Evolutionary conservation across 1,140 invertebrate genomes (phyloP).

Genomic region (Hermetia illucens): DNA sequence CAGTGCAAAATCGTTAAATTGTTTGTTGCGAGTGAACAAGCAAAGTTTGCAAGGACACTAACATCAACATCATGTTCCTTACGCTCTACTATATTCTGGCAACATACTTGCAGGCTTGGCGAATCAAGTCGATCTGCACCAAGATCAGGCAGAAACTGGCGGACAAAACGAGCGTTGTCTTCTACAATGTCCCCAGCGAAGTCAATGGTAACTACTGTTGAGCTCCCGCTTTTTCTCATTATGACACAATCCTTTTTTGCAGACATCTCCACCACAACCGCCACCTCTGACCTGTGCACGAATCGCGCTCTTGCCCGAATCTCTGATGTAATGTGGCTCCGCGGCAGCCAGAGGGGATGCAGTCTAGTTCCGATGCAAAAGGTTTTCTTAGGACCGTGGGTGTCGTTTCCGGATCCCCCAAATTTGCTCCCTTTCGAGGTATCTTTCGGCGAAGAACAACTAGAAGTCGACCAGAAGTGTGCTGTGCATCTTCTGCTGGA

Average conservation of each 20-base stretch:
- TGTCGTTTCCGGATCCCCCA: slow-evolving; percentile 19
- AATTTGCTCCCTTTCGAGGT: slow-evolving; percentile 19
- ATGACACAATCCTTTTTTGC: slow-evolving; percentile 6
- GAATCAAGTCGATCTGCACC: slow-evolving; percentile 36
- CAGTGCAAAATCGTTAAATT: too few species aligned
- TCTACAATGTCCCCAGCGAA: slow-evolving; percentile 29
- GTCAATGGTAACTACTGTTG: slow-evolving; percentile 20
- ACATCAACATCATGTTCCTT: slow-evolving; percentile 41
- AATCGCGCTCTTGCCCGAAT: slow-evolving; percentile 36
- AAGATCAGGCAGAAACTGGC: slow-evolving; percentile 32
- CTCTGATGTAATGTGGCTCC: slow-evolving; percentile 38
- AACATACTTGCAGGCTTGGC: slow-evolving; percentile 49
- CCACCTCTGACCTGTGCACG: slow-evolving; percentile 35
- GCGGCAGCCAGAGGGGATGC: slow-evolving; percentile 34
- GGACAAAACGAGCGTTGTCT: slow-evolving; percentile 22
- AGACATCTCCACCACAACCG: slow-evolving; percentile 21
- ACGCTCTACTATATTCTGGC: slow-evolving; percentile 53
- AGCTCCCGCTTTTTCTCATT: not conserved
- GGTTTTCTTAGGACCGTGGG: slow-evolving; percentile 29
- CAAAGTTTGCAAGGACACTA: not conserved
- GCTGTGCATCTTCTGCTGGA: slow-evolving; percentile 16
- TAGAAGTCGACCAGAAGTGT: slow-evolving; percentile 8
- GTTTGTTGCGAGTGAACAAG: not conserved
- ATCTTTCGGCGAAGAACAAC: slow-evolving; percentile 1
- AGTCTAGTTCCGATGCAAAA: slow-evolving; percentile 32